These are phyloP conservation scores for Microplitis mediator DNA, from an alignment of 1,140 invertebrate species.

Conservation along the genomic window DNA sequence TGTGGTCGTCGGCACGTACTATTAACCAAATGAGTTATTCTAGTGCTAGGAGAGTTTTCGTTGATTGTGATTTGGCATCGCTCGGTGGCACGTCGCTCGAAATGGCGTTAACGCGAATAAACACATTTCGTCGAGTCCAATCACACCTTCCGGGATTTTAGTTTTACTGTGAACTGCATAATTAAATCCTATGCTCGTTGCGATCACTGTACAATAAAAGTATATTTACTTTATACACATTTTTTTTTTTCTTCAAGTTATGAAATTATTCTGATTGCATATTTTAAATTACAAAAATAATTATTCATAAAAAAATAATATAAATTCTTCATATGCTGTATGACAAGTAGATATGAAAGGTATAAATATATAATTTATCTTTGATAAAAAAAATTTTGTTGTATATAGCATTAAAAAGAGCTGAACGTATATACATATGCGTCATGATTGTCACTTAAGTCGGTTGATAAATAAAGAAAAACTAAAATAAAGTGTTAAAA, in stretches of 20 bases:
- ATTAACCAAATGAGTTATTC: background rate
- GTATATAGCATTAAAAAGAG: background rate
- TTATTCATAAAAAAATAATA: too few species aligned
- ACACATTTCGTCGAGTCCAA: constrained; percentile 51
- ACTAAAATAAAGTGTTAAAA: constrained; percentile 13
- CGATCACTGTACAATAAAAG: background rate
- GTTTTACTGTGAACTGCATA: constrained; percentile 40
- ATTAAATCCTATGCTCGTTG: constrained; percentile 31
- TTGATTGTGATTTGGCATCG: constrained; percentile 24
- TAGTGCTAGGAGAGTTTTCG: background rate
- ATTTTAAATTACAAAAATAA: too few species aligned
- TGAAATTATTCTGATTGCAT: background rate
- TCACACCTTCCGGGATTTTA: constrained; percentile 50
- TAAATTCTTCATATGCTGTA: too few species aligned
- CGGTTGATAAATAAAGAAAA: constrained; percentile 34
- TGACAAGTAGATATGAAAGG: too few species aligned
- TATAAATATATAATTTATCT: background rate
- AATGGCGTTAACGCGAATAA: constrained; percentile 57
- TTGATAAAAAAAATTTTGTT: background rate
- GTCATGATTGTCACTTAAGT: constrained; percentile 34
- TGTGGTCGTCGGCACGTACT: background rate
- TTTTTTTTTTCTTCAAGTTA: background rate
- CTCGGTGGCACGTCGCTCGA: constrained; percentile 34
- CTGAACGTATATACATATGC: background rate
- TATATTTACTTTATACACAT: background rate